Evolutionary conservation across 1,140 invertebrate genomes (phyloP).

Genomic region (Agraylea sexmaculata): DNA sequence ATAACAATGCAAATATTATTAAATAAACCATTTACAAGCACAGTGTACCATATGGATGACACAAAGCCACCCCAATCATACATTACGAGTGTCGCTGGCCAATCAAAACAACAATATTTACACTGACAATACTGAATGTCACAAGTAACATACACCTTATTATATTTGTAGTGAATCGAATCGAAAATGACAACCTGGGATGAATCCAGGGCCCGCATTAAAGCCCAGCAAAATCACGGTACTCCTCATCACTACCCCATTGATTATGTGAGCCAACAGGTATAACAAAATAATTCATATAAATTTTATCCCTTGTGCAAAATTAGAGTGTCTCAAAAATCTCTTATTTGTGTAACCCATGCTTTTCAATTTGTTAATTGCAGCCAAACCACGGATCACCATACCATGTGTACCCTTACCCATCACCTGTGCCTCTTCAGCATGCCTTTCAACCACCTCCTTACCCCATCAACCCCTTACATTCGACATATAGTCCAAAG

Average conservation of each 20-base stretch:
- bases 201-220: conserved; percentile 24
- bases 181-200: conserved; percentile 27
- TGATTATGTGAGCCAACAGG: conserved; percentile 16
- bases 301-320: background rate
- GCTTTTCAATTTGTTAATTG: conserved; percentile 10
- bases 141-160: conserved; percentile 32
- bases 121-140: too few relatives aligned
- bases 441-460: conserved; percentile 35
- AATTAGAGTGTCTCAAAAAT: background rate
- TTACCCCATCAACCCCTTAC: conserved; percentile 27
- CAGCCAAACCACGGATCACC: conserved; percentile 36
- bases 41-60: too few relatives aligned
- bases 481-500: conserved; percentile 35
- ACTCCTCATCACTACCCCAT: conserved; percentile 17
- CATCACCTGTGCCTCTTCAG: conserved; percentile 36
- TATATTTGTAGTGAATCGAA: conserved; percentile 11
- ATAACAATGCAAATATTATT: too few relatives aligned
- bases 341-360: background rate
- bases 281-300: conserved; percentile 2
- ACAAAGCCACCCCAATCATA: too few relatives aligned
- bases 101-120: too few relatives aligned
- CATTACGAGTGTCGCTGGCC: too few relatives aligned
- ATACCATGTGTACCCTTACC: conserved; percentile 39
- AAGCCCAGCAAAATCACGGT: conserved; percentile 22
- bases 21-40: too few relatives aligned